Conservation (phyloP, 2,113 vertebrate species). For the Sander lucioperca region DNA sequence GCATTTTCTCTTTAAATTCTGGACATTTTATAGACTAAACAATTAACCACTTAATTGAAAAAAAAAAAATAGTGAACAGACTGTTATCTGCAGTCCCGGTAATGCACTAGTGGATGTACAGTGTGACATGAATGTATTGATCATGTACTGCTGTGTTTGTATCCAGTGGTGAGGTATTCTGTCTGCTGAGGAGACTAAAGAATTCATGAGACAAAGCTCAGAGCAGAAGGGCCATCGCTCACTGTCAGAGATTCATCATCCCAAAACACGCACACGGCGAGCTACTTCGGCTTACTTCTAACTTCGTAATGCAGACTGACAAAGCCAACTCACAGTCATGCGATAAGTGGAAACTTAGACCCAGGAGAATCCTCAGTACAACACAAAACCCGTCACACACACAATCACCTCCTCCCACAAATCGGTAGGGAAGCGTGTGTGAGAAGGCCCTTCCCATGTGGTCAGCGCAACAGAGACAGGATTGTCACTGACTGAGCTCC, state of each 20-base stretch:
- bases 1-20: background rate
- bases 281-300: slow-evolving; percentile 21
- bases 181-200: slow-evolving; percentile 61
- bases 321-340: slow-evolving; percentile 50
- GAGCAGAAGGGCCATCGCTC: slow-evolving; percentile 67
- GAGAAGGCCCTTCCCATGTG: slow-evolving; percentile 57
- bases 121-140: slow-evolving; percentile 51
- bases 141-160: slow-evolving; percentile 44
- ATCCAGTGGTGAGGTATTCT: slow-evolving; percentile 31
- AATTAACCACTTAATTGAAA: background rate
- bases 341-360: slow-evolving; percentile 33
- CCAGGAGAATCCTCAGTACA: slow-evolving; percentile 41
- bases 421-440: slow-evolving; percentile 36
- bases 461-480: slow-evolving; percentile 59
- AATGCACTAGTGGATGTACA: background rate
- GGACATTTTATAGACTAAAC: background rate
- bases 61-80: background rate
- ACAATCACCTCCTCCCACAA: slow-evolving; percentile 24
- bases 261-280: slow-evolving; percentile 16
- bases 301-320: slow-evolving; percentile 59
- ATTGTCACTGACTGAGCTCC: slow-evolving; percentile 61
- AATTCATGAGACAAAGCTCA: slow-evolving; percentile 74
- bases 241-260: slow-evolving; percentile 65
- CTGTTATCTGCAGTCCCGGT: slow-evolving; percentile 1
- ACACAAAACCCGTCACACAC: slow-evolving; percentile 46